Percentiles rank a stretch among this genome's conserved stretches.
These are phyloP conservation scores for Caenorhabditis macrosperma DNA, from an alignment of 2,888 invertebrate genomes.

Conservation along the genomic window DNA sequence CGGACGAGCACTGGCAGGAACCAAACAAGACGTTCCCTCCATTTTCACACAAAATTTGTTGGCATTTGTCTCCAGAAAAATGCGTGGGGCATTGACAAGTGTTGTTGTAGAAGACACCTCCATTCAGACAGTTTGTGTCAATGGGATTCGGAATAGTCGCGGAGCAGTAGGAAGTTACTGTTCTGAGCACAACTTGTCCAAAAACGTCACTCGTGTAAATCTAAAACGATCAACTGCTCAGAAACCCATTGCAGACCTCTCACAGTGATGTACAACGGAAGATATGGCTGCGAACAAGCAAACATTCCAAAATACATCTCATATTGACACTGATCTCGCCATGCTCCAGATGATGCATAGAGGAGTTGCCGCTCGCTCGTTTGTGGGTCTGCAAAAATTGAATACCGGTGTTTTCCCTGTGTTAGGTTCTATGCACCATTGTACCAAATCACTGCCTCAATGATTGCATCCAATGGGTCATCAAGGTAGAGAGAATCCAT, in stretches of 20 bases:
- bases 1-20: conserved; percentile 59
- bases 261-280: conserved; percentile 65
- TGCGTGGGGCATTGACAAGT: conserved; percentile 65
- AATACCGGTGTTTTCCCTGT: not conserved
- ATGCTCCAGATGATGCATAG: conserved; percentile 73
- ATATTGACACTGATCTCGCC: conserved; percentile 70
- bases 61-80: conserved; percentile 65
- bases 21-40: conserved; percentile 64
- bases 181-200: conserved; percentile 65
- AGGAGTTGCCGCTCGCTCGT: conserved; percentile 59
- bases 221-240: conserved; percentile 6
- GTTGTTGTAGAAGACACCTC: conserved; percentile 66
- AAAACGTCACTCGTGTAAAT: conserved; percentile 62
- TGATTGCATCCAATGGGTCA: conserved; percentile 59
- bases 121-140: conserved; percentile 66
- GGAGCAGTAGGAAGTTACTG: conserved; percentile 66
- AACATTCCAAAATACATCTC: conserved; percentile 73
- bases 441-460: conserved; percentile 60
- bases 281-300: conserved; percentile 57
- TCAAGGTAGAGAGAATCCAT: conserved; percentile 62
- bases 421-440: conserved; percentile 36
- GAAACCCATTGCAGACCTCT: not conserved
- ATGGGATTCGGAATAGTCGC: conserved; percentile 51
- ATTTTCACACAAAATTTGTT: conserved; percentile 61
- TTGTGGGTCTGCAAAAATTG: conserved; percentile 25